These are phyloP conservation scores for Andrena fulva DNA, from an alignment of 2,888 invertebrate genomes.

Conservation along the genomic window DNA sequence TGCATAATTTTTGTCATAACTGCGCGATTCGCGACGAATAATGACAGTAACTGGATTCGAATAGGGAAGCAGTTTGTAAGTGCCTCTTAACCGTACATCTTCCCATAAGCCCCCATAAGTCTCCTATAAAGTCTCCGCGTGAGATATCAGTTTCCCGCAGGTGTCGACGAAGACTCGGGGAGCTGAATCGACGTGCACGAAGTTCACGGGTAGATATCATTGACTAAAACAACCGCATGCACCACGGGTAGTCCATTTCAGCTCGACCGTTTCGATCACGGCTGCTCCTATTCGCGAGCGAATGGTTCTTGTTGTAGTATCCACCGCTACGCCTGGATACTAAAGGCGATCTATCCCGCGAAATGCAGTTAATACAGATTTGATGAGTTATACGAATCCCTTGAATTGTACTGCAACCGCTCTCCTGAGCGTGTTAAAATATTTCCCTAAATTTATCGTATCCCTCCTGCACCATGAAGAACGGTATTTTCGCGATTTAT, in stretches of 20 bases:
- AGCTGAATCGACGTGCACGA: constrained; percentile 52
- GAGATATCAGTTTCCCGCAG: constrained; percentile 66
- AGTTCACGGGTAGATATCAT: constrained; percentile 55
- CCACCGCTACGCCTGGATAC: constrained; percentile 24
- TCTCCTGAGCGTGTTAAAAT: constrained; percentile 17
- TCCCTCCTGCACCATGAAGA: neutral
- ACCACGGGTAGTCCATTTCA: constrained; percentile 29
- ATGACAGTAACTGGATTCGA: constrained; percentile 11
- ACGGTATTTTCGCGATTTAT: constrained; percentile 3
- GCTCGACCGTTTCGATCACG: constrained; percentile 31
- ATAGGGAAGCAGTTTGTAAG: constrained; percentile 14
- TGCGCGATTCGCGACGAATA: constrained; percentile 21
- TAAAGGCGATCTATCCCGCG: constrained; percentile 1
- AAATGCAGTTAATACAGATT: constrained; percentile 44
- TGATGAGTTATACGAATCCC: constrained; percentile 26
- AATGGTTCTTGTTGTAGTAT: constrained; percentile 26
- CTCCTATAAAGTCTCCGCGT: constrained; percentile 47
- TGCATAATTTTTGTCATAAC: neutral
- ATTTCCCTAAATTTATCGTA: constrained; percentile 23
- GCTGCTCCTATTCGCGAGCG: constrained; percentile 28
- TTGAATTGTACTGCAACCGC: constrained; percentile 16
- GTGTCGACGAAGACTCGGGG: constrained; percentile 46
- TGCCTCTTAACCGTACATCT: constrained; percentile 55
- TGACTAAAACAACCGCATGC: constrained; percentile 40
- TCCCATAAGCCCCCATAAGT: constrained; percentile 58